A percentile compares a stretch with the other conserved stretches of the same genome.
phyloP scores from a whole-genome alignment of 2,113 vertebrate genomes.

The Leucosticte australis region DNA sequence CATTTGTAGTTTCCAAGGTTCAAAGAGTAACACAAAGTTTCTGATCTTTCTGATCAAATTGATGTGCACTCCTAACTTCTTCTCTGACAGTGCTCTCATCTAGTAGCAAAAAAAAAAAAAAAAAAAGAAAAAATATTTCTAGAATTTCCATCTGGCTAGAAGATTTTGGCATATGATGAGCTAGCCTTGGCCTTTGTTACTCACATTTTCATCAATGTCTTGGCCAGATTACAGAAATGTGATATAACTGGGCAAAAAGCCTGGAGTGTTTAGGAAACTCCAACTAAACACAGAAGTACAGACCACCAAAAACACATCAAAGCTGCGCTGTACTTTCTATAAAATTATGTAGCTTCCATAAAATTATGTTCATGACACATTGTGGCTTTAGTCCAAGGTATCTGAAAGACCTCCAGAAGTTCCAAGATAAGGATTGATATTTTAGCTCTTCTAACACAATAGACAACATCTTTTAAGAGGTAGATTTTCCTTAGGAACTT shows the following conservation, averaged over 20 bases:
- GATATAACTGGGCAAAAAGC: neutral
- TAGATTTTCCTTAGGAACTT: neutral
- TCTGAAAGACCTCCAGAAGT: neutral
- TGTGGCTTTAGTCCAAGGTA: neutral
- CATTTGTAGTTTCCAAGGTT: neutral
- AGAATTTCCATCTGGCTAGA: neutral
- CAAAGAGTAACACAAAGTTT: neutral
- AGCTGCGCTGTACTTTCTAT: neutral
- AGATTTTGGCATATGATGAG: neutral
- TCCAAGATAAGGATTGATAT: neutral
- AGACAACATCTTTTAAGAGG: neutral
- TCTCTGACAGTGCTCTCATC: neutral
- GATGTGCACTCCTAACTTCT: neutral
- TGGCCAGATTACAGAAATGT: neutral
- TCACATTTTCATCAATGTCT: neutral
- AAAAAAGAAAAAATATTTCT: neutral
- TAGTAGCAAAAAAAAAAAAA: neutral
- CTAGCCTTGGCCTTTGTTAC: neutral
- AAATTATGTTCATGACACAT: neutral
- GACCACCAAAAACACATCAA: neutral
- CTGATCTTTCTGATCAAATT: neutral
- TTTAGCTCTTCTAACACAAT: neutral
- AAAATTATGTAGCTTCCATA: neutral
- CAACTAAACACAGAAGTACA: neutral
- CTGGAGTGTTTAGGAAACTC: neutral